These are phyloP conservation scores for Chrysogorgia sp. DNA, from an alignment of 92 coral and sea anemone genomes.

Conservation along the genomic window DNA sequence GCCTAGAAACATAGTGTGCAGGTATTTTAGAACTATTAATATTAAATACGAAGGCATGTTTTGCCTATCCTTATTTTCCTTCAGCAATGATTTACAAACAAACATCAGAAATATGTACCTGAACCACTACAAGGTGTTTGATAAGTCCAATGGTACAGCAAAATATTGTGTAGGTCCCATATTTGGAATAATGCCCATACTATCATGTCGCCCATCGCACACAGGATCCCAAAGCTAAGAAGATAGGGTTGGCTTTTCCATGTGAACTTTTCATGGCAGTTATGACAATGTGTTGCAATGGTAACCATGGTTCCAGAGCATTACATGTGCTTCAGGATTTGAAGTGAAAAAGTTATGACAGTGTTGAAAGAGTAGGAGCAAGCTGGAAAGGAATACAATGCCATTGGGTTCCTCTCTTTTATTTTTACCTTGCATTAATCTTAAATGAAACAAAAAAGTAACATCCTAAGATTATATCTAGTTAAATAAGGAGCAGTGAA, in stretches of 20 bases:
- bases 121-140: slow-evolving; percentile 45
- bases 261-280: slow-evolving; percentile 8
- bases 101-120: too few relatives aligned
- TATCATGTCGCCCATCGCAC: slow-evolving; percentile 52
- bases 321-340: slow-evolving; percentile 33
- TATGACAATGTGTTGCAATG: not conserved
- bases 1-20: slow-evolving; percentile 28
- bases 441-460: slow-evolving; percentile 1
- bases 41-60: not conserved
- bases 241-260: slow-evolving; percentile 26
- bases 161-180: slow-evolving; percentile 53
- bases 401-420: slow-evolving; percentile 67
- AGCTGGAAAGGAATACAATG: slow-evolving; percentile 58
- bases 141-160: slow-evolving; percentile 57
- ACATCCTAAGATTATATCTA: not conserved
- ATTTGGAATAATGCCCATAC: slow-evolving; percentile 62
- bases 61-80: not conserved
- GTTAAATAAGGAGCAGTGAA: not conserved
- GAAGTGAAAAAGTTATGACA: slow-evolving; percentile 65
- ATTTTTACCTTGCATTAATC: slow-evolving; percentile 51
- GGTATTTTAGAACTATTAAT: not conserved
- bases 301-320: slow-evolving; percentile 23
- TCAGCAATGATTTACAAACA: not conserved
- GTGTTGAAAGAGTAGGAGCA: slow-evolving; percentile 63
- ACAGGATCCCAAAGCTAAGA: slow-evolving; percentile 7